Evolutionary conservation across 1,140 invertebrate genomes (phyloP), one percentile per base, ranked within the genome.

Genomic region (Drosophila athabasca): DNA sequence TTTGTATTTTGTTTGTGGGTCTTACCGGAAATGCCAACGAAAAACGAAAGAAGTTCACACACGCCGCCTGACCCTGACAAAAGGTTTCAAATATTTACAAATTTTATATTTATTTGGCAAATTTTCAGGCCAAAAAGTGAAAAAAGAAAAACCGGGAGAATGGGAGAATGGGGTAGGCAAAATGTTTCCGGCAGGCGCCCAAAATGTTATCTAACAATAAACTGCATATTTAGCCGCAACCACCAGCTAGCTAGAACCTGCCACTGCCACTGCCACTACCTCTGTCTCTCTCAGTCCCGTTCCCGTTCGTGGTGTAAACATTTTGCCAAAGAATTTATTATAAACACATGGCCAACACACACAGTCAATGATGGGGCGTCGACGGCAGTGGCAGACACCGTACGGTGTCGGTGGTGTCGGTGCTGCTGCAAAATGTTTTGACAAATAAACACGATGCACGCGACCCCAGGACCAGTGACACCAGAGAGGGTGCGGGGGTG

Each of bases 371-470:
- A 69, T 62, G 69, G 53, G 35, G 35, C 9, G 35, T 39, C 35
- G 35, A 13, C 11, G 9, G 35, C 35, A 4, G 9, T 39, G 35
- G 3, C 17, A 19, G 17, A 19, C 17, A 19, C 17, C 17, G 17
- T 19, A 19, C 35, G 35, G 35, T 39, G 35, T 39, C 57, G 69
- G 54, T 57, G 66, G 66, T 66, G 60, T 54, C 15, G 43, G 41
- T 41, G 64, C 66, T 61, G 64, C 35, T 64, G 77, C 76, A 88
- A 62, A 82, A 88, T 83, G 52, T 87, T 87, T 87, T 85, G 82
- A 87, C 82, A 85, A 85, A 87, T 85, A 85, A 85, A 85, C 82
- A 82, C 59, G 69, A 53, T 87, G 82, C 82, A 85, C 82, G 82
- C 82, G 82, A 85, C 82, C 78, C 65, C 35, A 13, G 35, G 11